Conservation (phyloP, 2,113 vertebrate species). For the Psilopsiagon aymara region DNA sequence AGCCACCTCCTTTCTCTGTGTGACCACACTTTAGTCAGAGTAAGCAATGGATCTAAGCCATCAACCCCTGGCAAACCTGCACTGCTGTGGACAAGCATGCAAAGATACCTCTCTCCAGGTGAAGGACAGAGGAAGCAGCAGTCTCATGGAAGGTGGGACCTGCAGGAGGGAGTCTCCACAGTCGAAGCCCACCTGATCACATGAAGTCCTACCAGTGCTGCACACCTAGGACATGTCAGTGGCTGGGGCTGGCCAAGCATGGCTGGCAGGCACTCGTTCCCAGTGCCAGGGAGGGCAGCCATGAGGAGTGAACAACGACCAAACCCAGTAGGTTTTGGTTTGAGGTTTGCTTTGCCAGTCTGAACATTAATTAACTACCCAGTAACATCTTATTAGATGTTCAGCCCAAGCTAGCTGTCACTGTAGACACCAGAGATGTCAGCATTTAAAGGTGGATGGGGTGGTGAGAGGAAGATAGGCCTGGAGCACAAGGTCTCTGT, state of each 20-base stretch:
- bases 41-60: not conserved
- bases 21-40: not conserved
- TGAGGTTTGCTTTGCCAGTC: not conserved
- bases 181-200: not conserved
- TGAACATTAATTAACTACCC: not conserved
- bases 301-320: not conserved
- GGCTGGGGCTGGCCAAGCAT: not conserved
- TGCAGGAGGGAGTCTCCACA: not conserved
- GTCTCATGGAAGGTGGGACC: rapidly evolving
- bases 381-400: not conserved
- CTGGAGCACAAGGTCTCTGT: not conserved
- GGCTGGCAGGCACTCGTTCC: not conserved
- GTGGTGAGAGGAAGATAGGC: not conserved
- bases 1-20: not conserved
- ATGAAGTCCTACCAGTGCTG: not conserved
- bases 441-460: not conserved
- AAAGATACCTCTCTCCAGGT: not conserved
- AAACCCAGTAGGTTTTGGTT: not conserved
- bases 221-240: not conserved
- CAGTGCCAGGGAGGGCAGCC: not conserved
- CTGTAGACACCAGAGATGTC: not conserved
- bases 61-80: not conserved
- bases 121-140: not conserved
- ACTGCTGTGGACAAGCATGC: not conserved
- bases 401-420: not conserved